phyloP scores from a whole-genome alignment of 2,888 invertebrate species.

The Chrysomela aeneicollis region DNA sequence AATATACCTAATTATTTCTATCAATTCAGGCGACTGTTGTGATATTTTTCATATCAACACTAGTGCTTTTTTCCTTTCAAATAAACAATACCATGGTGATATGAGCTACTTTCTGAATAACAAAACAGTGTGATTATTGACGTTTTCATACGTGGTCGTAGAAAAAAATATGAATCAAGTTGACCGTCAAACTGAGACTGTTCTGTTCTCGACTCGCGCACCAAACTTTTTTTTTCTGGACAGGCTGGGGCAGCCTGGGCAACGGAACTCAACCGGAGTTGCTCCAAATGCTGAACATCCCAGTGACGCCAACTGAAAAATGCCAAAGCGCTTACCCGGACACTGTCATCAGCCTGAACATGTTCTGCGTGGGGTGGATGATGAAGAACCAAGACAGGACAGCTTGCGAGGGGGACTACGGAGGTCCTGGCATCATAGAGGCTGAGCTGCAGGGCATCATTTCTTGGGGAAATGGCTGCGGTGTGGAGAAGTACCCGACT shows the following conservation, averaged over 20 bases:
- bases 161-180: no score
- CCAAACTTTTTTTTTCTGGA: neutral
- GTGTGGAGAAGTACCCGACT: slow-evolving; percentile 43
- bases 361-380: slow-evolving; percentile 66
- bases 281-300: slow-evolving; percentile 31
- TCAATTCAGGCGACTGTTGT: no score
- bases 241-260: neutral
- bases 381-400: slow-evolving; percentile 56
- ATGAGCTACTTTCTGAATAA: no score
- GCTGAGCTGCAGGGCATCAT: slow-evolving; percentile 42
- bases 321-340: slow-evolving; percentile 10
- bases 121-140: no score
- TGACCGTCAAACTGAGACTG: no score
- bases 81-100: no score
- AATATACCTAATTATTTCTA: no score
- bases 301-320: slow-evolving; percentile 10
- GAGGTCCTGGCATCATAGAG: slow-evolving; percentile 42
- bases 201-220: slow-evolving; percentile 9
- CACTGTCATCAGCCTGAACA: slow-evolving; percentile 57
- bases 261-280: slow-evolving; percentile 23
- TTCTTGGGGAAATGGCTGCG: slow-evolving; percentile 51
- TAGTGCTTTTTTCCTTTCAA: no score
- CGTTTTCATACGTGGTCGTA: no score
- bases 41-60: no score
- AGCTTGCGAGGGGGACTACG: slow-evolving; percentile 47